Evolutionary conservation across 1,140 invertebrate genomes (phyloP).

Genomic region (Phocides pigmalion): DNA sequence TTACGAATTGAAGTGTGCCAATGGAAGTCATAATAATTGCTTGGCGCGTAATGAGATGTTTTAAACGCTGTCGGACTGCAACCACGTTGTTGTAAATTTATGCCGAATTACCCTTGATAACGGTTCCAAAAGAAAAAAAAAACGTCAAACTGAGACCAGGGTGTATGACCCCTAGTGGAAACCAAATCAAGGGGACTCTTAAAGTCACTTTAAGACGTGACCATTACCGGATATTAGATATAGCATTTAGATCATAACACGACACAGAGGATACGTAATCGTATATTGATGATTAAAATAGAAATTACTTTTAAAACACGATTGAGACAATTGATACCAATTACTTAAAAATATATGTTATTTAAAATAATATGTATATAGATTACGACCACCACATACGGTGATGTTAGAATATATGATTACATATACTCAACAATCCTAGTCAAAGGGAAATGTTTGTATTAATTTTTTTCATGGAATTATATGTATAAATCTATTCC

Average conservation of each 20-base stretch:
- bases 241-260: constrained; percentile 23
- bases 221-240: constrained; percentile 40
- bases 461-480: constrained; percentile 2
- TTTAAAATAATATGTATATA: too few species aligned
- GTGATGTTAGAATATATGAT: background rate
- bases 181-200: constrained; percentile 76
- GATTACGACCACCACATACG: too few species aligned
- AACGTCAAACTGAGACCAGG: constrained; percentile 62
- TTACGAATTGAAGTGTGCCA: constrained; percentile 25
- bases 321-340: too few species aligned
- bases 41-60: constrained; percentile 18
- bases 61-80: constrained; percentile 33
- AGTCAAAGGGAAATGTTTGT: background rate
- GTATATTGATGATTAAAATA: constrained; percentile 19
- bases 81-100: constrained; percentile 36
- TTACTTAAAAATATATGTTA: too few species aligned
- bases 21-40: constrained; percentile 23
- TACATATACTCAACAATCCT: constrained; percentile 8
- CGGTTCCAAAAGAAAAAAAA: constrained; percentile 64
- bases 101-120: constrained; percentile 64
- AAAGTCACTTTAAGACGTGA: constrained; percentile 78
- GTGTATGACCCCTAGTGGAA: constrained; percentile 79
- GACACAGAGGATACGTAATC: constrained; percentile 28
- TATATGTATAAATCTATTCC: background rate
- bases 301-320: too few species aligned